phyloP scores from a whole-genome alignment of 1,140 invertebrate genomes.

The Schlechtendalia chinensis region DNA sequence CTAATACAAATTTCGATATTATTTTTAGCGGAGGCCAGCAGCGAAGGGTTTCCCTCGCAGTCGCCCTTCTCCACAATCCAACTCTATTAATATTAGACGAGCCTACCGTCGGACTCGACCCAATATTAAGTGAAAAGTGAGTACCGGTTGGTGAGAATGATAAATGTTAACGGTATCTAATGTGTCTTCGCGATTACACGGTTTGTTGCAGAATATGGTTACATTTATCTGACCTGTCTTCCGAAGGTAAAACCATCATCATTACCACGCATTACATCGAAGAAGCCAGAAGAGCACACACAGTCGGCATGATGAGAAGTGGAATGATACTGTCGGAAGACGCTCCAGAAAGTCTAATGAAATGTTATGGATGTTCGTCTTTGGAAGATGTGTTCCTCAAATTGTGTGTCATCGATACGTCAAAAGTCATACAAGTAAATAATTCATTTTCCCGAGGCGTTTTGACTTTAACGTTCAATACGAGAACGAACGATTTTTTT shows the following conservation, averaged over 20 bases:
- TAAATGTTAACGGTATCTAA: not conserved
- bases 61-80: slow-evolving; percentile 81
- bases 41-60: slow-evolving; percentile 80
- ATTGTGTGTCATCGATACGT: slow-evolving; percentile 40
- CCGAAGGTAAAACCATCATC: slow-evolving; percentile 69
- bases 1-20: too few species aligned
- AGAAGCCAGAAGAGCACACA: slow-evolving; percentile 79
- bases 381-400: slow-evolving; percentile 54
- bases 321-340: slow-evolving; percentile 64
- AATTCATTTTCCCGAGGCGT: not conserved
- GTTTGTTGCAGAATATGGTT: slow-evolving; percentile 41
- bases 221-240: slow-evolving; percentile 50
- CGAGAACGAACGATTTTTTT: too few species aligned
- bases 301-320: slow-evolving; percentile 64
- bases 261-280: slow-evolving; percentile 96
- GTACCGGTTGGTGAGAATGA: too few species aligned
- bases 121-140: slow-evolving; percentile 70
- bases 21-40: slow-evolving; percentile 79
- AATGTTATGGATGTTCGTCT: slow-evolving; percentile 50
- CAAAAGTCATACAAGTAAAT: slow-evolving; percentile 41
- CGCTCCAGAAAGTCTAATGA: slow-evolving; percentile 56
- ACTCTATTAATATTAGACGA: slow-evolving; percentile 88
- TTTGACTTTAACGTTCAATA: not conserved
- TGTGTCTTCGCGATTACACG: not conserved
- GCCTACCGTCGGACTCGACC: slow-evolving; percentile 89